phyloP scores from a whole-genome alignment of 35 echinoderm and acorn worm species.

The Amphiura filiformis region DNA sequence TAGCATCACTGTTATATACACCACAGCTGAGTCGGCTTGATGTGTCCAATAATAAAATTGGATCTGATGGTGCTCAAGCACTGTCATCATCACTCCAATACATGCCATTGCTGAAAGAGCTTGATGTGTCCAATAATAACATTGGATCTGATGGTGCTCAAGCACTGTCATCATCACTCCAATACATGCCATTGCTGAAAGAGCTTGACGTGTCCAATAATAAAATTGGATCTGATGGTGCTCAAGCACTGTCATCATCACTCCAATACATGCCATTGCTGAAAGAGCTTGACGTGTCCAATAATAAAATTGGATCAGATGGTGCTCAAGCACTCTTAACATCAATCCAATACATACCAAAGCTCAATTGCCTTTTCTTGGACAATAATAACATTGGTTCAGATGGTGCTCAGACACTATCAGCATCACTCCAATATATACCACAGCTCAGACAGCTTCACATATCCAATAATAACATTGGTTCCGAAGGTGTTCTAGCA shows the following conservation, averaged over 20 bases:
- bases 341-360: no score
- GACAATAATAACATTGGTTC: background rate
- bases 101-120: background rate
- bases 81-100: background rate
- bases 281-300: background rate
- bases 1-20: background rate
- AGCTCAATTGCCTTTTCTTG: background rate
- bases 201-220: no score
- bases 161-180: background rate
- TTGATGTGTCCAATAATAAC: background rate
- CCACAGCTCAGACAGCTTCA: no score
- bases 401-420: background rate
- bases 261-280: background rate
- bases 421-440: background rate
- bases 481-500: no score
- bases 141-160: no score
- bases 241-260: background rate
- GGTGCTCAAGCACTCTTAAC: no score
- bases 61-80: background rate
- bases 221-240: no score
- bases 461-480: no score
- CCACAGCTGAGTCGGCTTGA: background rate
- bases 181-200: background rate
- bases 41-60: background rate
- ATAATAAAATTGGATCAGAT: no score